phyloP scores from a whole-genome alignment of 2,888 invertebrate genomes.

The Entomobrya proxima region DNA sequence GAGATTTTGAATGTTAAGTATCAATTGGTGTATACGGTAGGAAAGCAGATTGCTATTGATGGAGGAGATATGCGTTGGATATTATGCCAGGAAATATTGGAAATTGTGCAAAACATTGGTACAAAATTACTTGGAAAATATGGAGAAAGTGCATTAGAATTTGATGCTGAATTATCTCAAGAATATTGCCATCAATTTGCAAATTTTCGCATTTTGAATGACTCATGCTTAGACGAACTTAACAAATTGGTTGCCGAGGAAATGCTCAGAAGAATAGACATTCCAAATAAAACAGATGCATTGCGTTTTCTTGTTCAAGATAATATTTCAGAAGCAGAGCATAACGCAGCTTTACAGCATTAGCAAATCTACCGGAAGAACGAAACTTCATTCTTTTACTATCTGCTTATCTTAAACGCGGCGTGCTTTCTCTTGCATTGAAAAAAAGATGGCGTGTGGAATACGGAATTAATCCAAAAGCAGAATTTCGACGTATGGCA shows the following conservation, averaged over 20 bases:
- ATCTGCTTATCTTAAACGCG: not conserved
- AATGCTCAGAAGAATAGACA: too few relatives aligned
- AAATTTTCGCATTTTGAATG: not conserved
- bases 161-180: not conserved
- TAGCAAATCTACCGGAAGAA: not conserved
- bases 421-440: not conserved
- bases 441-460: not conserved
- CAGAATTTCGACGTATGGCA: not conserved
- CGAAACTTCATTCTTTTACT: not conserved
- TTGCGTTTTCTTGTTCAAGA: too few relatives aligned
- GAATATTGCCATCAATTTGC: not conserved
- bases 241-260: too few relatives aligned
- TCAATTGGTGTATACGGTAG: constrained; percentile 71
- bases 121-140: not conserved
- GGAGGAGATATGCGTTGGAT: constrained; percentile 65
- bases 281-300: too few relatives aligned
- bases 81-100: constrained; percentile 46
- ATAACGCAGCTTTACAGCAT: not conserved
- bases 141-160: not conserved
- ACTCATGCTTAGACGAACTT: not conserved
- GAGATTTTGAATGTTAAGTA: constrained; percentile 72
- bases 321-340: not conserved
- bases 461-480: not conserved
- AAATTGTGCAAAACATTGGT: constrained; percentile 1
- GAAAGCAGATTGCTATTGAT: constrained; percentile 55